These are phyloP conservation scores for Chondrilla cf. caribensis DNA, from an alignment of 37 sponge, comb jelly and placozoan genomes.

Conservation along the genomic window DNA sequence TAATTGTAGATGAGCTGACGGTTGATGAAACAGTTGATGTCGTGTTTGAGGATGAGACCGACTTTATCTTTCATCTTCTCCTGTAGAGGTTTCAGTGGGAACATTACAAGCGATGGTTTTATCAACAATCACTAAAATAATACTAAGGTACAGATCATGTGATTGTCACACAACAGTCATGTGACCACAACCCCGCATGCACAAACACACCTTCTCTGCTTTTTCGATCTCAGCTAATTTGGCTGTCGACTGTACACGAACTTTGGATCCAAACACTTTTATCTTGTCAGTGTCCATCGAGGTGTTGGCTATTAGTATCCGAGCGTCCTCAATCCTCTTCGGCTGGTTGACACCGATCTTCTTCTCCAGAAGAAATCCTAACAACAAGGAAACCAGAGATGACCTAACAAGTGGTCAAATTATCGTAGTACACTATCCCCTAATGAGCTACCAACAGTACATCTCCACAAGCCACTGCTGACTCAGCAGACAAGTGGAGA, in stretches of 20 bases:
- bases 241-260: conserved; percentile 92
- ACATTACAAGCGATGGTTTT: no score
- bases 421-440: background rate
- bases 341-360: conserved; percentile 97
- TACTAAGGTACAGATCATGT: no score
- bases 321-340: conserved; percentile 88
- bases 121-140: no score
- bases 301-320: conserved; percentile 96
- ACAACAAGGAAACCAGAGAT: background rate
- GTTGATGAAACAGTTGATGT: conserved; percentile 97
- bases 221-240: conserved; percentile 91
- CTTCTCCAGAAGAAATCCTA: conserved; percentile 96
- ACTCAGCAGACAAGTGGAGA: no score
- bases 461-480: no score
- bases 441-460: no score
- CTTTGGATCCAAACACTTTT: conserved; percentile 92
- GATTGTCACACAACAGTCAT: no score
- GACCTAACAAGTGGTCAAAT: background rate
- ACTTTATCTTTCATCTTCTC: conserved; percentile 99
- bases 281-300: conserved; percentile 99
- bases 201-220: conserved; percentile 81
- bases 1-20: conserved; percentile 99
- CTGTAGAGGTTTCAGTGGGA: conserved; percentile 45
- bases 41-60: conserved; percentile 87
- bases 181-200: no score